phyloP scores from a whole-genome alignment of 1,140 invertebrate species.

The Lycorma delicatula region DNA sequence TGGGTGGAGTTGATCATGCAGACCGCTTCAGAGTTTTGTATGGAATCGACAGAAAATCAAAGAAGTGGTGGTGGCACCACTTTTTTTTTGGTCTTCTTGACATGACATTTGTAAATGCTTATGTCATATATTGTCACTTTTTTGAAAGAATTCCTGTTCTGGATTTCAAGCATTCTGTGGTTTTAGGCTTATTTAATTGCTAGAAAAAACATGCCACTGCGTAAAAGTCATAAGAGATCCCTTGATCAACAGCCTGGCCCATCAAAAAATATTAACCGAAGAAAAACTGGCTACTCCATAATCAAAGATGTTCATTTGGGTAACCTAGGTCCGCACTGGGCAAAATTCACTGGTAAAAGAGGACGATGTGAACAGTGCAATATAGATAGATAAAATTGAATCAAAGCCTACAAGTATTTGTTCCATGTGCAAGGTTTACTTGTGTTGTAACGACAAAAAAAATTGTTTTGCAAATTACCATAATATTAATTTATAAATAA shows the following conservation, averaged over 20 bases:
- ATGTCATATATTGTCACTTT: constrained; percentile 7
- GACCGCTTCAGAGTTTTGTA: constrained; percentile 37
- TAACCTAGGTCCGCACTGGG: background rate
- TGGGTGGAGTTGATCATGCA: constrained; percentile 36
- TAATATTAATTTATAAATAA: no score
- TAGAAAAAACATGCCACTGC: no score
- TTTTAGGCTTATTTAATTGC: background rate
- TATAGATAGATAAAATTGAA: background rate
- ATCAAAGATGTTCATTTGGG: background rate
- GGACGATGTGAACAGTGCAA: background rate
- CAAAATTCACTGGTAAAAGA: background rate
- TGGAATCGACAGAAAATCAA: constrained; percentile 14
- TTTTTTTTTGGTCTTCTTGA: constrained; percentile 19
- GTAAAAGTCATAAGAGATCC: no score
- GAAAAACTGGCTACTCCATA: background rate
- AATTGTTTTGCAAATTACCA: background rate
- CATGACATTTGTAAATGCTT: constrained; percentile 19
- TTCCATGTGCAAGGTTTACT: background rate
- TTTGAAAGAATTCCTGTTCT: constrained; percentile 7
- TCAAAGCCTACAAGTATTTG: background rate
- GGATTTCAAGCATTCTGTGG: constrained; percentile 3
- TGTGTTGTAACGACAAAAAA: background rate
- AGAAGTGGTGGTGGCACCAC: constrained; percentile 16
- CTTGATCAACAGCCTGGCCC: no score
- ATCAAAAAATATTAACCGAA: no score